Base-by-base conservation (phyloP, 2,888 invertebrate species). In the Agonopterix subpropinquella region DNA sequence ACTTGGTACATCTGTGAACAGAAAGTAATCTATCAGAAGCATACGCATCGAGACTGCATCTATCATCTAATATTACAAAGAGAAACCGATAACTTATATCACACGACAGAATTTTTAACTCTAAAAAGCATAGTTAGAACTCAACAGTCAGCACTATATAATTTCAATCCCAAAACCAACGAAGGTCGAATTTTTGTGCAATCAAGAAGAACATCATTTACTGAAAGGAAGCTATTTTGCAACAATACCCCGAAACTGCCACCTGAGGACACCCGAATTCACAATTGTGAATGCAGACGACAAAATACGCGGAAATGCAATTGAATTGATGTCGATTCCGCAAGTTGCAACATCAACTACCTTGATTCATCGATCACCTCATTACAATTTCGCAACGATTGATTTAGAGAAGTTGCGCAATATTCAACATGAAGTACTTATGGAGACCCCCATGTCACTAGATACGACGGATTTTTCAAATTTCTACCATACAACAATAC, bases 1-100 rank as follows among this genome's bases (percentile, higher is more conserved):
- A 35, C 13, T 9, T 47, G 50, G 48, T 48, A 39, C 43, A 45
- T 58, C 10, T 58, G 55, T 43, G 52, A 58, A 44, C 48, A 52
- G 47, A 47, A 47, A 45, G 47, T 28, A 45, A 52, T 39, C 36
- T 42, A 47, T 35, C 44, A 44, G 13, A 13, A 15, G 4, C 49
- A 44, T n/a, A 39, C 43, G 2, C 13, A 43, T 13, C 35, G 8
- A 36, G 44, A 44, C 36, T 57, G 52, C 41, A 49, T 54, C 8
- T 45, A 53, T 3, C 36, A 48, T 4, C 48, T 54, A 5, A 56
- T 54, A 8, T 8, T 10, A 13, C 37, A 11, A 46, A 39, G 41
- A 46, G 41, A n/a, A 37, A 47, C 37, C 10, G 2, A 10, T 9
- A 37, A 10, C 9, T 9, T 37, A 8, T 10, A 1, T 8, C 37